phyloP scores from a whole-genome alignment of 2,113 vertebrate genomes.

The Macquaria ambigua region DNA sequence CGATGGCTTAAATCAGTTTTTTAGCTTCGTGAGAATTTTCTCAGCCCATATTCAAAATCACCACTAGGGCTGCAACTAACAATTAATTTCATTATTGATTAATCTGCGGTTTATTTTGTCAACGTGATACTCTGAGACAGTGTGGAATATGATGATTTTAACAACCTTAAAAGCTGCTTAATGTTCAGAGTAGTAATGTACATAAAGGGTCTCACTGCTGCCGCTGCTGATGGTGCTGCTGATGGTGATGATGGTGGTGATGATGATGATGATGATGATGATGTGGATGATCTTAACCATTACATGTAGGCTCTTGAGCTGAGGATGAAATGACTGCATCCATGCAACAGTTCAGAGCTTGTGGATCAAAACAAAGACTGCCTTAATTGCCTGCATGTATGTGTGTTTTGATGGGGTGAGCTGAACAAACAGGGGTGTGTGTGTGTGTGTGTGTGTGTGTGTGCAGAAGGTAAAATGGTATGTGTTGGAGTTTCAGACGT shows the following conservation, averaged over 20 bases:
- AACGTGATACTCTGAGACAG: too few relatives aligned
- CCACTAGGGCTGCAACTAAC: too few relatives aligned
- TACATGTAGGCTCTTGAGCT: constrained; percentile 4
- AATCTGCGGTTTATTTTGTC: too few relatives aligned
- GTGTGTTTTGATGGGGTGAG: constrained; percentile 29
- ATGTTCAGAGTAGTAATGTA: too few relatives aligned
- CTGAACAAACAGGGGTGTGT: constrained; percentile 36
- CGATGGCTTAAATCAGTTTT: too few relatives aligned
- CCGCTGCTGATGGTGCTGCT: neutral
- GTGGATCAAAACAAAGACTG: neutral
- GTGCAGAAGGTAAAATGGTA: neutral
- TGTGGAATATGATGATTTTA: too few relatives aligned
- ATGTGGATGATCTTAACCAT: neutral
- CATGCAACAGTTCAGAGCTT: constrained; percentile 7
- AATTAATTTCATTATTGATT: too few relatives aligned
- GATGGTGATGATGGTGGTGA: neutral
- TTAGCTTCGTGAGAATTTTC: too few relatives aligned
- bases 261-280: constrained; percentile 5
- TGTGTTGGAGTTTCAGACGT: constrained; percentile 15
- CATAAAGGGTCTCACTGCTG: neutral
- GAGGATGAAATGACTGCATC: constrained; percentile 23
- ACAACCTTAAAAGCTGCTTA: too few relatives aligned
- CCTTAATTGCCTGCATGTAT: constrained; percentile 42
- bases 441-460: neutral
- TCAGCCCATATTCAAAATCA: too few relatives aligned